Conservation (phyloP, 1,140 invertebrate species). For the Philaenus spumarius region DNA sequence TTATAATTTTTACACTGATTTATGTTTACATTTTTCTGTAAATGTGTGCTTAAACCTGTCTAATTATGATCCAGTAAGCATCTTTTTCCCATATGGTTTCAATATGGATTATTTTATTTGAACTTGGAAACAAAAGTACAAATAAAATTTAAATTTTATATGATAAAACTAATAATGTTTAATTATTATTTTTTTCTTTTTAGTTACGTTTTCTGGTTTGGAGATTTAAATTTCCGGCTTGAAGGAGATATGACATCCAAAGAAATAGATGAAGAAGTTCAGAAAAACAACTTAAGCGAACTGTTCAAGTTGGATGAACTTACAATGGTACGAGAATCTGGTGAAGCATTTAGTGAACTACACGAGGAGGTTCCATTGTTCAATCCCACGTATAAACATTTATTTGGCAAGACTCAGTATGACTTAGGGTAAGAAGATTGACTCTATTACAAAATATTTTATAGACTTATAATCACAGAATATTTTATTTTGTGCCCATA, state of each 20-base stretch:
- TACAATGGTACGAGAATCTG: slow-evolving; percentile 53
- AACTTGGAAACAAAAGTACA: too few relatives aligned
- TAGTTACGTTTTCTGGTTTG: slow-evolving; percentile 93
- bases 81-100: too few relatives aligned
- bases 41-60: too few relatives aligned
- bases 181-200: slow-evolving; percentile 33
- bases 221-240: slow-evolving; percentile 89
- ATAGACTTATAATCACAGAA: too few relatives aligned
- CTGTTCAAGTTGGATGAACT: slow-evolving; percentile 71
- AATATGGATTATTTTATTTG: too few relatives aligned
- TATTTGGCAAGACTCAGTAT: slow-evolving; percentile 62
- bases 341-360: slow-evolving; percentile 74
- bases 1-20: too few relatives aligned
- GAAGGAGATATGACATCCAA: slow-evolving; percentile 52
- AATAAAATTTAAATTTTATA: too few relatives aligned
- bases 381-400: slow-evolving; percentile 86
- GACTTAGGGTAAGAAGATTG: slow-evolving; percentile 68
- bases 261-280: slow-evolving; percentile 58
- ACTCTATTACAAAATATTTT: background rate
- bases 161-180: too few relatives aligned
- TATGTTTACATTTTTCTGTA: too few relatives aligned
- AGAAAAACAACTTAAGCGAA: slow-evolving; percentile 52
- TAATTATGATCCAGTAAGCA: too few relatives aligned
- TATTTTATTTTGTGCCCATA: background rate
- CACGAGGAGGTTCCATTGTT: slow-evolving; percentile 65